Evolutionary conservation across 2,113 vertebrate genomes (phyloP), one percentile per base, ranked within the genome.

Genomic region (Perca flavescens): DNA sequence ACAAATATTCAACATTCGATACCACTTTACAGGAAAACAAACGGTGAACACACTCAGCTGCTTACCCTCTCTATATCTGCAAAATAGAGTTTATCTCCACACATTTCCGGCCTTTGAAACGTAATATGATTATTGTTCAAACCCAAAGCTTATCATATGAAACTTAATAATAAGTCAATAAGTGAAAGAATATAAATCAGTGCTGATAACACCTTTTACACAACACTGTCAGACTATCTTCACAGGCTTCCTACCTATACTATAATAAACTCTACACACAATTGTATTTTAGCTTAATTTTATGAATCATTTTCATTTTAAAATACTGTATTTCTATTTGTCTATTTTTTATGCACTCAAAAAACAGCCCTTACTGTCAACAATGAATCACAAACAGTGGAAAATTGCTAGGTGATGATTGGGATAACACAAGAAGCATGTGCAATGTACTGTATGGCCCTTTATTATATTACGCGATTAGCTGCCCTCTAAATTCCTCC

Each of bases 381-480:
- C 79, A 76, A 74, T 67, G 58, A 50, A 74, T 57, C 34, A 4
- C 22, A 82, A 53, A 79, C 36, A 52, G 74, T 68, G 64, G 82
- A 91, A 89, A 83, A 89, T 86, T 85, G 54, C 34, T 62, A 25
- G 31, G 49, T 67, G 77, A 80, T 60, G 84, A 88, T 73, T 74
- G 17, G 8, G 54, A 82, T 79, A 88, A 88, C 82, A 67, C 6
- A 80, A 85, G 87, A 88, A 64, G 83, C 70, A 86, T 79, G 62
- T 64, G 79, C 70, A 80, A 83, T 85, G 69, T 84, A 83, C 77
- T 56, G 62, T 56, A 71, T 79, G 80, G 61, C 74, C 43, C 57
- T 87, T 86, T 89, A 90, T 91, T 84, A 73, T 43, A 43, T 11
- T 11, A 43, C 60, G 60, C 85, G 80, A 87, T 86, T 84, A 88